phyloP scores from a whole-genome alignment of 2,113 vertebrate genomes.

The Ictalurus furcatus region DNA sequence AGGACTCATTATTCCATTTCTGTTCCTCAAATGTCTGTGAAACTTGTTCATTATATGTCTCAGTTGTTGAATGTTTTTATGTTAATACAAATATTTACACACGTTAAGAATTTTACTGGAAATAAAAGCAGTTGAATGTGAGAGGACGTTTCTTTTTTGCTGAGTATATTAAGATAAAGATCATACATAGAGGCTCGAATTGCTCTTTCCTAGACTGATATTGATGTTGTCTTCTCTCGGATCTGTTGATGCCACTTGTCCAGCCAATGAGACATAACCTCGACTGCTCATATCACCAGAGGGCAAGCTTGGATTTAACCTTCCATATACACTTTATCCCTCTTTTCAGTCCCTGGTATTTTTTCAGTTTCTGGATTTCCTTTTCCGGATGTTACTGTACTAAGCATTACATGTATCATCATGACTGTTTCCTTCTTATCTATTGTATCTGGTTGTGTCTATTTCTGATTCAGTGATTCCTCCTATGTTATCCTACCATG shows the following conservation, averaged over 20 bases:
- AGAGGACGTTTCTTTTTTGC: no score
- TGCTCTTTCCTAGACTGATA: background rate
- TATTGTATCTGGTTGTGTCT: background rate
- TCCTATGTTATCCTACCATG: background rate
- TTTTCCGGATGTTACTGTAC: background rate
- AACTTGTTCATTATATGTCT: no score
- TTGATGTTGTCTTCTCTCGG: background rate
- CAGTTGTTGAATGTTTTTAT: no score
- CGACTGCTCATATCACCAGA: background rate
- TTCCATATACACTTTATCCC: background rate
- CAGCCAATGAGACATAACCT: background rate
- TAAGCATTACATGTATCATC: background rate
- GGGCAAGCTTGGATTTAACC: background rate
- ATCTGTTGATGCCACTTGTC: background rate
- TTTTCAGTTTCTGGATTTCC: background rate
- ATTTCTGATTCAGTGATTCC: background rate
- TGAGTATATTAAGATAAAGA: background rate
- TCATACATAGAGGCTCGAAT: background rate
- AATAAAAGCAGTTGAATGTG: no score
- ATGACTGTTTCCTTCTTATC: background rate
- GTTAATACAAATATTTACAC: no score
- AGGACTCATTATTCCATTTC: no score
- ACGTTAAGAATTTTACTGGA: no score
- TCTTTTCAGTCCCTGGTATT: background rate
- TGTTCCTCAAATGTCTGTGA: no score